Evolutionary conservation across 1,140 invertebrate genomes (phyloP), one percentile per base, ranked within the genome.

Genomic region (Aphelinus certus): DNA sequence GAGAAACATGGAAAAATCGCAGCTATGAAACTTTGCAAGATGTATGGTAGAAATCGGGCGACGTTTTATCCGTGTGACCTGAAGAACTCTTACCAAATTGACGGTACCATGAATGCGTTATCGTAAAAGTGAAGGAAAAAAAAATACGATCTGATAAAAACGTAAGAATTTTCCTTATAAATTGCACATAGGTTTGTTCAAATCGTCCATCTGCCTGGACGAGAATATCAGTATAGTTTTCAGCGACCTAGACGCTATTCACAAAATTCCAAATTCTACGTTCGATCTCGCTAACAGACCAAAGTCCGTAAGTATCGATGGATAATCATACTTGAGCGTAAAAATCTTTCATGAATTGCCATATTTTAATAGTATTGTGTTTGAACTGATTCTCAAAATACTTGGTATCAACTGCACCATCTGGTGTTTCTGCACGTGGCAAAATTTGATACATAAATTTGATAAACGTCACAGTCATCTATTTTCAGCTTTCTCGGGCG

Each of bases 201-300:
- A 10, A 10, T 64, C 61, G 7, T 3, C 60, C 0, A 49, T 7
- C 47, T 75, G 60, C 55, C 9, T 1, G 2, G 47, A 70, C 26
- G 61, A 70, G 3, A 49, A 10, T 6, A 10, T 65, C 47, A 65
- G 53, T 6, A 71, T 76, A n/a, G 1, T 76, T 0, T 65, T 76
- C 45, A 65, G 71, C 47, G 74, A 76, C 26, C 45, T 76, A 3
- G 74, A 76, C n/a, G 74, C 74, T 1, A 55, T 76, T 49, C 55
- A 66, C 7, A 45, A 46, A 2, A 9, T 51, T 7, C 26, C 51
- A 1, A 26, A 64, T 5, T 26, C 26, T 7, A 26, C 45, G 3
- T 3, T 2, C 48, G 42, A 75, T 10, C 5, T 49, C 26, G 26
- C 26, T 26, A 26, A 26, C 26, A 26, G 26, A 26, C 26, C 26